These are phyloP conservation scores for Nephila pilipes DNA, from an alignment of 1,140 invertebrate genomes.

Conservation along the genomic window DNA sequence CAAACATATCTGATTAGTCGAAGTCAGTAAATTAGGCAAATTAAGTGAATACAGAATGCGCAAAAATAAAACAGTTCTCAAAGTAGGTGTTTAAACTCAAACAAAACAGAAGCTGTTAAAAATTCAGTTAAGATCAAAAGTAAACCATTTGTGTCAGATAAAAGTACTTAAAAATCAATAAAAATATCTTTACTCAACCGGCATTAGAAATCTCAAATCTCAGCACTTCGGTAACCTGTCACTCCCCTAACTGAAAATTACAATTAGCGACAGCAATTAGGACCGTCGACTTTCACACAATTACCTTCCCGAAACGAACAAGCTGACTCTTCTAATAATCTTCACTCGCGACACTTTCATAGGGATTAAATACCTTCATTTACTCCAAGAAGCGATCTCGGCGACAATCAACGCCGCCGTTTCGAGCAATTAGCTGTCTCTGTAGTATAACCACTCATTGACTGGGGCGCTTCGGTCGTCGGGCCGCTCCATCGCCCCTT, in stretches of 20 bases:
- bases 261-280: background rate
- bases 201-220: too few species aligned
- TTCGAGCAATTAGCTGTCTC: background rate
- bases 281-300: background rate
- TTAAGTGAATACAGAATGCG: too few species aligned
- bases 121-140: too few species aligned
- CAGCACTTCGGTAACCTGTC: background rate
- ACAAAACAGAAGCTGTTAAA: too few species aligned
- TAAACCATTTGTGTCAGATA: too few species aligned
- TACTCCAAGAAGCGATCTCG: background rate
- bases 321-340: background rate
- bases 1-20: too few species aligned
- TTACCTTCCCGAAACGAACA: background rate
- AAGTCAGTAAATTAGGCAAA: too few species aligned
- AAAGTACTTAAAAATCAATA: too few species aligned
- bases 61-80: too few species aligned
- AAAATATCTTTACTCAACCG: too few species aligned
- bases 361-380: slow-evolving; percentile 14
- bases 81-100: too few species aligned
- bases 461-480: background rate
- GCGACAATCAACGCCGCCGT: background rate
- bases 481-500: background rate
- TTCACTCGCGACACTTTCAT: background rate
- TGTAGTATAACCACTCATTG: background rate
- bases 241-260: slow-evolving; percentile 6